Evolutionary conservation across 64 coral and sea anemone genomes (phyloP), one percentile per base, ranked within the genome.

Genomic region (Stichodactyla mertensii): DNA sequence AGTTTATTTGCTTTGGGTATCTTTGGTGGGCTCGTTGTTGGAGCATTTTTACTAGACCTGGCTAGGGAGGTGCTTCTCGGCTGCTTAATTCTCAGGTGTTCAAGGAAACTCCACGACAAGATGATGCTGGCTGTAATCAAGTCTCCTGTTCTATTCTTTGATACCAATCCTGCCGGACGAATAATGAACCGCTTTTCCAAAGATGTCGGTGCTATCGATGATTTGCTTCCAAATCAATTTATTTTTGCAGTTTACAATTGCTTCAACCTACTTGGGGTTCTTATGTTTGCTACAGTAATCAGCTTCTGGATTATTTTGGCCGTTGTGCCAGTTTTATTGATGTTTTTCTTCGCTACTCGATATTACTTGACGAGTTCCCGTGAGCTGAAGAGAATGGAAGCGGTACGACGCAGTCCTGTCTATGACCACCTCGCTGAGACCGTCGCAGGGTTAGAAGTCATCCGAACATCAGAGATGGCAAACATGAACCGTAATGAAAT

Each of bases 121-220:
- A 93, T 93, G 92, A 84, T 64, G 57, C 28, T 58, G 13, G 14
- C 85, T 51, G 85, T 66, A 36, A n/a, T 58, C 27, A 85, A 93
- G 85, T 19, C 83, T 12, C 67, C 82, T 64, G 81, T 88, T 36
- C 27, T 89, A n/a, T 93, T 93, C 55, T 86, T 89, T n/a, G 87
- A 85, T 82, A 85, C 84, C 51, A 93, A 93, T 86, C 92, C 92
- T 45, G 52, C 77, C 18, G 92, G 92, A 26, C 71, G 92, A 84
- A 93, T 93, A 57, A 79, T 93, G 15, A 93, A 93, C 56, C 82
- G 92, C 36, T 93, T 93, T 80, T 89, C 92, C 18, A 88, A 86
- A 71, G 92, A 93, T 54, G 89, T 81, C 24, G 77, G 87, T 51
- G 80, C 58, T 52, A 61, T 93, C 14, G 92, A 93, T 55, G 64